Evolutionary conservation across 2,888 invertebrate species (phyloP), one percentile per base, ranked within the genome.

Genomic region (Thymelicus acteon): DNA sequence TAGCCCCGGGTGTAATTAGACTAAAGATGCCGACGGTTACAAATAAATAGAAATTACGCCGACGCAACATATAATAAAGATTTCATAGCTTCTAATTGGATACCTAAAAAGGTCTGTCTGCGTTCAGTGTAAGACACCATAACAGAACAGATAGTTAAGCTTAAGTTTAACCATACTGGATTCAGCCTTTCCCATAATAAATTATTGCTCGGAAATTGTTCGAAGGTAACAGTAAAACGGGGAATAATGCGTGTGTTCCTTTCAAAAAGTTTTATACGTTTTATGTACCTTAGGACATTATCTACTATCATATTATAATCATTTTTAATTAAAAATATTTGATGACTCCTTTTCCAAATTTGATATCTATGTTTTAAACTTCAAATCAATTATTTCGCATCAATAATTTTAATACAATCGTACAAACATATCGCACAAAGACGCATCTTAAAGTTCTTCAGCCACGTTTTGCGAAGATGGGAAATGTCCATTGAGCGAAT

Each of bases 11-110:
- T 79, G 85, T 88, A 85, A 89, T 89, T 86, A 87, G 80, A 80
- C 82, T 84, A 86, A 86, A 86, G 85, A 83, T 77, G 85, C 89
- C 88, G 88, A 83, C 87, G 66, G 60, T 61, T 76, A 82, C 83
- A 80, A 82, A 86, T 85, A 82, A 84, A 85, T 85, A 83, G 79
- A 80, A 77, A 76, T 78, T 78, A 79, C 75, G 47, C 47, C 58
- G 58, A 62, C 52, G 60, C 76, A 77, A 73, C 78, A 72, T 77
- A 80, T 76, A 84, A 86, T 85, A 85, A 84, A 86, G 81, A 82
- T 82, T 84, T 86, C 82, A 87, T 86, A 81, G 82, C 84, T 78
- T 80, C 83, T 85, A 88, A 88, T 88, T 87, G 83, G 83, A 84
- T 81, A 60, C 70, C 70, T 64, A 64, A 70, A 70, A 66, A 65